Evolutionary conservation across 2,888 invertebrate species (phyloP).

Genomic region (Cylindroiulus punctatus): DNA sequence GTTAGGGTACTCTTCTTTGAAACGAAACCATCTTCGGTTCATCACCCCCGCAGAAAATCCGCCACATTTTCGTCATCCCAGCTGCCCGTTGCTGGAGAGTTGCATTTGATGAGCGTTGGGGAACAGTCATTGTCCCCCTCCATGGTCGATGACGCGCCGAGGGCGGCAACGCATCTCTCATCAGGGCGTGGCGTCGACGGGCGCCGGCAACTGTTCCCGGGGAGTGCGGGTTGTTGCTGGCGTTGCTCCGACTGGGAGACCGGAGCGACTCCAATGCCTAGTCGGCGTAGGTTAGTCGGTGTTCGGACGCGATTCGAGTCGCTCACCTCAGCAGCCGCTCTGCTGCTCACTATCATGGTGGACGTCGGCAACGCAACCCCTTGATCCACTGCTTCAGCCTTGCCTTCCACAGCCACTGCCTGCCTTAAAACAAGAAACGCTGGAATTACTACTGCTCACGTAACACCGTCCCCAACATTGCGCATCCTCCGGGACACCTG

Average conservation of each 20-base stretch:
- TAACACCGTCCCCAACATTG: not conserved
- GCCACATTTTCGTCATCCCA: too few relatives aligned
- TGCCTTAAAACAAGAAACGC: not conserved
- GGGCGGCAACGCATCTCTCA: too few relatives aligned
- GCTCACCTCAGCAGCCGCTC: not conserved
- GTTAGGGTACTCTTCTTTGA: too few relatives aligned
- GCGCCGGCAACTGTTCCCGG: not conserved
- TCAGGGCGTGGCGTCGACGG: constrained; percentile 1
- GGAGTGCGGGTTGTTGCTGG: not conserved
- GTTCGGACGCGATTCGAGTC: not conserved
- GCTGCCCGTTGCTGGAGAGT: too few relatives aligned
- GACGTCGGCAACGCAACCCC: not conserved
- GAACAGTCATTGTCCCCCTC: too few relatives aligned
- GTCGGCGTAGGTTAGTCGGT: constrained; percentile 9
- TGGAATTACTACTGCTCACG: constrained; percentile 3
- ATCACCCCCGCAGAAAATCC: too few relatives aligned
- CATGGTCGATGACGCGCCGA: too few relatives aligned
- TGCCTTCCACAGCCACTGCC: not conserved
- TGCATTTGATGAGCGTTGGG: not conserved
- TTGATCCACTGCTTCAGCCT: not conserved
- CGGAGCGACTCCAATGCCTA: not conserved
- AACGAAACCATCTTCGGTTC: too few relatives aligned
- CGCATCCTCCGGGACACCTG: not conserved
- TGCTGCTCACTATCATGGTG: not conserved
- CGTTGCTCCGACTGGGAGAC: not conserved